Evolutionary conservation across 2,888 invertebrate genomes (phyloP), one percentile per base, ranked within the genome.

Genomic region (Tetragonula carbonaria): DNA sequence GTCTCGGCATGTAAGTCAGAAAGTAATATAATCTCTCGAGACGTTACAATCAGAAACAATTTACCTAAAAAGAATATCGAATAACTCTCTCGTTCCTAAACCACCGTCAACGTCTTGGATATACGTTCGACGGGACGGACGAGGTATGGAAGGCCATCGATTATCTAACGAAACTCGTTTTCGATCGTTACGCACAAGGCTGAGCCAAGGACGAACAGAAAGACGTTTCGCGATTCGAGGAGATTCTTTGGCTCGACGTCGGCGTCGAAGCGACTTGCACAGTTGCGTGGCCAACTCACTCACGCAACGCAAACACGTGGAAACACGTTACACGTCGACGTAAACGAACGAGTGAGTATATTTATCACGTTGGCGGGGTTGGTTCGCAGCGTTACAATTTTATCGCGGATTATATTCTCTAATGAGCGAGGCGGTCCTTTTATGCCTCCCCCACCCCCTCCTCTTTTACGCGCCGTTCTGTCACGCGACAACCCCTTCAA

Each of bases 361-460:
- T 55, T 78, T 86, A 85, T 85, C 77, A 59, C 71, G 55, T 66
- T 59, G 45, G 45, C 55, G 50, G 23, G 51, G 55, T 57, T 68
- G 18, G 51, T 38, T 62, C 28, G 63, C 62, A 1, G 23, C 28
- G 75, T 71, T 67, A 74, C 67, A 74, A 66, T 86, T 82, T 85
- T 82, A 85, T 86, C 82, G 76, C 53, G 66, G 74, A 82, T 86
- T 76, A 85, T 86, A 86, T 82, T 79, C 82, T 62, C 73, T 86
- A 85, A 85, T 82, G 82, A 82, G 70, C 74, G 67, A 70, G 73
- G 33, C 76, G 76, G 73, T 63, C 81, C 78, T 74, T 86, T 71
- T 65, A 71, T 68, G n/a, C 75, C 67, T 11, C 8, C 8, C 38
- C 0, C 8, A 33, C 38, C 38, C 38, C 38, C 45, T 45, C 55